Conservation (phyloP, 2,888 invertebrate species). For the Platycheirus rosarum region DNA sequence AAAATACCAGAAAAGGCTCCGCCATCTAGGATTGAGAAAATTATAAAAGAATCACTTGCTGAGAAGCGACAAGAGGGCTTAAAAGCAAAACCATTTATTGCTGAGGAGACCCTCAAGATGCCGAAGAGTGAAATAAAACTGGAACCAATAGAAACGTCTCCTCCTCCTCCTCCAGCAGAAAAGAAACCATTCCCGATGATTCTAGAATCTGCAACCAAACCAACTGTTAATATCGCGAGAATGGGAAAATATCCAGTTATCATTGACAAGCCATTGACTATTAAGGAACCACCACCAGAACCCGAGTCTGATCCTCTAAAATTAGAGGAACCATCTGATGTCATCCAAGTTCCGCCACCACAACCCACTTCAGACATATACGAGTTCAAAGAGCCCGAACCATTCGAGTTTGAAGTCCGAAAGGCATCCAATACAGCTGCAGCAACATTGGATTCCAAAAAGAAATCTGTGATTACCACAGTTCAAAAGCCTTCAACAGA, state of each 20-base stretch:
- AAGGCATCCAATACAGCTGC: constrained; percentile 75
- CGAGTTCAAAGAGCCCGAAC: constrained; percentile 94
- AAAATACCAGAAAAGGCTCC: constrained; percentile 75
- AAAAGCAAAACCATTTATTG: constrained; percentile 76
- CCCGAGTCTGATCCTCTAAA: constrained; percentile 37
- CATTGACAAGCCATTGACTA: constrained; percentile 39
- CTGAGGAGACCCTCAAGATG: constrained; percentile 69
- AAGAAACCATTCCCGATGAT: constrained; percentile 67
- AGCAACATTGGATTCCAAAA: constrained; percentile 66
- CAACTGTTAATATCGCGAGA: constrained; percentile 44
- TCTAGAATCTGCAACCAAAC: constrained; percentile 44
- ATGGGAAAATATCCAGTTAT: constrained; percentile 54
- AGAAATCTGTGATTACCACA: constrained; percentile 31
- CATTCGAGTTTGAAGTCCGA: constrained; percentile 91
- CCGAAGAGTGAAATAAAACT: constrained; percentile 66
- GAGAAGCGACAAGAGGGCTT: constrained; percentile 78
- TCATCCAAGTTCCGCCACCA: constrained; percentile 58
- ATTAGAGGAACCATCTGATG: constrained; percentile 40
- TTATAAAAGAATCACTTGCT: constrained; percentile 77
- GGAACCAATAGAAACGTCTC: constrained; percentile 48
- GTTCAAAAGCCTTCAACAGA: constrained; percentile 37
- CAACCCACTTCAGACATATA: constrained; percentile 86
- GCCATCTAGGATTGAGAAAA: constrained; percentile 77
- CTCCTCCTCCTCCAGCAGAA: constrained; percentile 30
- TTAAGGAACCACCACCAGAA: constrained; percentile 46